Base-by-base conservation (phyloP, 2,113 vertebrate genomes). In the Hippocampus comes region DNA sequence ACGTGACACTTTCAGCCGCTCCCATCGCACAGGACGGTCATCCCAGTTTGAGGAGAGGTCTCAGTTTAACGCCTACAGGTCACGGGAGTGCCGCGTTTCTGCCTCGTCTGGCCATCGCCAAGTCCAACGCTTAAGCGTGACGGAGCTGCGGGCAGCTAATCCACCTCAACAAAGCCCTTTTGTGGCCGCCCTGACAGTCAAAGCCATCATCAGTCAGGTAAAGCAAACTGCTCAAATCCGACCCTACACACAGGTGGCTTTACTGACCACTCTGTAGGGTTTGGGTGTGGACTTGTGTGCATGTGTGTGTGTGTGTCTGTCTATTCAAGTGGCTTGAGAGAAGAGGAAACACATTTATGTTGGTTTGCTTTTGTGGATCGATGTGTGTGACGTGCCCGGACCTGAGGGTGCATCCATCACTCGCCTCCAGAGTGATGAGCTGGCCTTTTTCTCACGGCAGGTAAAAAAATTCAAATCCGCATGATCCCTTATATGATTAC, bases 51-150 rank as follows among this genome's bases (percentile, higher is more conserved):
- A 79, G 75, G 70, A 66, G 73, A 82, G 82, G 79, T 81, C 80
- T 70, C 71, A n/a, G 78, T 87, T 87, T 84, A 81, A 86, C 83
- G 69, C 83, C 86, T 78, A 17, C 70, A 67, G 86, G 87, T 89
- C 84, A 84, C 63, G 25, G 46, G 4, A 12, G 79, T 55, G 76
- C 85, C 68, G 78, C 82, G 70, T 68, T 55, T 60, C 74, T 75
- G 68, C 73, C 78, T 77, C 83, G 79, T 75, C 69, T 72, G 74
- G 65, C 21, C 65, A 69, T 67, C n/a, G 78, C 82, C 48, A 56
- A 75, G 80, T 66, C 73, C 55, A 43, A 42, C 79, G 70, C 77
- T 9, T 56, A 48, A 48, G 46, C 55, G 82, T 72, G 86, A 86
- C 66, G 1, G 53, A 30, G 63, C 77, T 48, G 73, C 69, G 73